Conservation (phyloP, 2,888 invertebrate genomes). For the Drosophila anceps region DNA sequence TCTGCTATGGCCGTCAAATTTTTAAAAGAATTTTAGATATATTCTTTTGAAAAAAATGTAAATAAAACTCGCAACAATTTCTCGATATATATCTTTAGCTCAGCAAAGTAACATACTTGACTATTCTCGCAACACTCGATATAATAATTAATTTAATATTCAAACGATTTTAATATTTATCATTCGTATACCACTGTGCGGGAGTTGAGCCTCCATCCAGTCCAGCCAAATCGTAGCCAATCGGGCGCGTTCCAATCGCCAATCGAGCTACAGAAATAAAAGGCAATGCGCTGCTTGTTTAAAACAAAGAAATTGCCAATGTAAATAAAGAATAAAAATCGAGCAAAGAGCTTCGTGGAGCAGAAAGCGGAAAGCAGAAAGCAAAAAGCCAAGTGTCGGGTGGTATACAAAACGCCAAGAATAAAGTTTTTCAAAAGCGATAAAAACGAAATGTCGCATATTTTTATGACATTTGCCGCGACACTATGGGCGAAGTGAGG, state of each 20-base stretch:
- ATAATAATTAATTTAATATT: too few species aligned
- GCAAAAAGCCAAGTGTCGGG: conserved; percentile 37
- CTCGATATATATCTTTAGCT: too few species aligned
- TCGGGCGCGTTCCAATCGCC: conserved; percentile 76
- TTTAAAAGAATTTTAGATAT: too few species aligned
- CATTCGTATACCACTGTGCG: conserved; percentile 26
- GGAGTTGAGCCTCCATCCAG: conserved; percentile 7
- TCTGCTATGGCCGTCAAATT: too few species aligned
- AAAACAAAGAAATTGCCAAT: conserved; percentile 81
- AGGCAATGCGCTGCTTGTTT: conserved; percentile 81
- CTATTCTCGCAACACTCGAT: too few species aligned
- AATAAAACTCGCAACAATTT: too few species aligned
- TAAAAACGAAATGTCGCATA: conserved; percentile 86
- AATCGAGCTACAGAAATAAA: conserved; percentile 77
- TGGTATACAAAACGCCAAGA: conserved; percentile 65
- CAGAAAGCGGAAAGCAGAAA: conserved; percentile 18
- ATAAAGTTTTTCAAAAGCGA: conserved; percentile 85
- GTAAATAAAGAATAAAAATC: conserved; percentile 73
- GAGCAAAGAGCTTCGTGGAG: conserved; percentile 16
- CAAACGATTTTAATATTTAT: neutral
- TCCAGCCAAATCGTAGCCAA: conserved; percentile 72
- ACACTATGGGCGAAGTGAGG: conserved; percentile 49
- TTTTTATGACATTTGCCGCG: conserved; percentile 85
- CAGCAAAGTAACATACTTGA: too few species aligned
- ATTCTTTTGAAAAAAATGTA: too few species aligned